A percentile compares a stretch with the other conserved stretches of the same genome.
Evolutionary conservation across 2,797 vertebrate species (phyloP).

Genomic region (Paratrypauchen microcephalus): DNA sequence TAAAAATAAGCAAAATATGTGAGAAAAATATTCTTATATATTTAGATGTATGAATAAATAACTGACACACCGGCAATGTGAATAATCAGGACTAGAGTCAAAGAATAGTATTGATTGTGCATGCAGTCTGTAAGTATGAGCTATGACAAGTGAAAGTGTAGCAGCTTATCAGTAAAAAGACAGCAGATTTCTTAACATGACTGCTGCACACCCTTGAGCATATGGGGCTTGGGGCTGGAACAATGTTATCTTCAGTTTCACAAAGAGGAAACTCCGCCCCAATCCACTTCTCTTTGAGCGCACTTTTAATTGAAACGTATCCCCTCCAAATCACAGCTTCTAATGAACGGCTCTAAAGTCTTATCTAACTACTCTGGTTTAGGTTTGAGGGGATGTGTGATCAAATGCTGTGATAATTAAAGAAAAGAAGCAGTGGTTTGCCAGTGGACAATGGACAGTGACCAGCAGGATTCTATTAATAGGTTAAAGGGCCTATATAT

Average conservation of each 20-base stretch:
- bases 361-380: conserved; percentile 45
- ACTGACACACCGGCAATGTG: no score
- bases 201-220: conserved; percentile 29
- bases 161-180: conserved; percentile 22
- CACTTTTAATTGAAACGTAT: conserved; percentile 44
- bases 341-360: conserved; percentile 50
- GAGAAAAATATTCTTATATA: no score
- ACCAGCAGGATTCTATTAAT: not conserved
- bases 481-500: no score
- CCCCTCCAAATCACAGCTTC: conserved; percentile 29
- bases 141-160: conserved; percentile 6
- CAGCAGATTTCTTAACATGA: conserved; percentile 22
- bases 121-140: not conserved
- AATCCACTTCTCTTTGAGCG: conserved; percentile 29
- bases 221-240: conserved; percentile 25
- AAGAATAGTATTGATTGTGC: not conserved
- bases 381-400: conserved; percentile 13
- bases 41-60: no score
- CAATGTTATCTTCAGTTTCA: conserved; percentile 36
- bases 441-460: not conserved
- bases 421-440: conserved; percentile 1
- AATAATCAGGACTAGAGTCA: not conserved
- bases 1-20: no score
- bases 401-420: not conserved
- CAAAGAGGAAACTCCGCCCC: conserved; percentile 33